Evolutionary conservation across 2,888 invertebrate species (phyloP).

Genomic region (Molanna angustata): DNA sequence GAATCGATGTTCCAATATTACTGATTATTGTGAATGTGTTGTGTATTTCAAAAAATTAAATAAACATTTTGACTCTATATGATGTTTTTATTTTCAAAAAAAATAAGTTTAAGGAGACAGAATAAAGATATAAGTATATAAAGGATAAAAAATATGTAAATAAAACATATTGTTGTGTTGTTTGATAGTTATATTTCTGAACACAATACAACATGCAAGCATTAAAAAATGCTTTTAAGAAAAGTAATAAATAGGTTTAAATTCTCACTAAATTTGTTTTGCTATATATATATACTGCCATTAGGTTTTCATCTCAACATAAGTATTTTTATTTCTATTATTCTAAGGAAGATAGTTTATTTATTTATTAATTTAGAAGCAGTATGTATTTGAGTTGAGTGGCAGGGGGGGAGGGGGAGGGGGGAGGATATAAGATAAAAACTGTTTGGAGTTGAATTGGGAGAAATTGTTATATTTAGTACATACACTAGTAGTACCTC

Average conservation of each 20-base stretch:
- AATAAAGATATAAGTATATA: background rate
- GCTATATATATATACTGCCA: slow-evolving; percentile 28
- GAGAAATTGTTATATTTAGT: slow-evolving; percentile 1
- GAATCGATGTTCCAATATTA: no score
- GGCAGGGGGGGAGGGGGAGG: no score
- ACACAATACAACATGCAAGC: slow-evolving; percentile 60
- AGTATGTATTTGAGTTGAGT: slow-evolving; percentile 22
- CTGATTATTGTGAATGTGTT: no score
- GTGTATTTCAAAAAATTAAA: no score
- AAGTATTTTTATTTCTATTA: slow-evolving; percentile 28
- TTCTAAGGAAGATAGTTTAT: slow-evolving; percentile 32
- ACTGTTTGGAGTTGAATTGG: slow-evolving; percentile 1
- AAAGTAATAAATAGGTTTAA: slow-evolving; percentile 53
- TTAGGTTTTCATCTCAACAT: slow-evolving; percentile 27
- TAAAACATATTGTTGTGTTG: slow-evolving; percentile 14
- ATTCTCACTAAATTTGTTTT: slow-evolving; percentile 51
- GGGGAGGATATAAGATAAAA: no score
- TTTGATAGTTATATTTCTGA: slow-evolving; percentile 48
- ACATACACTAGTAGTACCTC: slow-evolving; percentile 11
- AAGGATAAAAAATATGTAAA: background rate
- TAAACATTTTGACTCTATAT: no score
- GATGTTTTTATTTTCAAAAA: no score
- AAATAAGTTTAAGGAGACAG: no score
- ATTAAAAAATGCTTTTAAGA: slow-evolving; percentile 53
- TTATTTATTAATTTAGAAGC: slow-evolving; percentile 30